Evolutionary conservation across 2,797 vertebrate genomes (phyloP), one percentile per base, ranked within the genome.

Genomic region (Cichlasoma orientale): DNA sequence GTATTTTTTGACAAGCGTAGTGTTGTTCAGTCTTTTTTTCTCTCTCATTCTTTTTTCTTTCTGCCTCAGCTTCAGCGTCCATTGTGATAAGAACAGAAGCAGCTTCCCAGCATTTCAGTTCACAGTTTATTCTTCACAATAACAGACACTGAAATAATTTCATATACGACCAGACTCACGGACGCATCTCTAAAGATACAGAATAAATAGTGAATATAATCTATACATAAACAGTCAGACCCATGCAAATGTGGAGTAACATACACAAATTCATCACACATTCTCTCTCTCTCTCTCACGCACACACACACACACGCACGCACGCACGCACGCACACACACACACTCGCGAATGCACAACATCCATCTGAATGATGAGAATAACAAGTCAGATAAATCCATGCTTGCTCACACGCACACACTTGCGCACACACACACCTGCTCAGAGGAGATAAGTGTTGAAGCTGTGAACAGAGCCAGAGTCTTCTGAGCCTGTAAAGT

Each of bases 371-470:
- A 66, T 56, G 59, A 70, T 19, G 69, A 79, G 68, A 47, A 82
- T 72, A 79, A 74, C 74, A 77, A 85, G 81, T 78, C 72, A 41
- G 70, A 80, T 85, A 78, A 75, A 83, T 74, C 74, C 78, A 52
- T 58, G 73, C 50, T 21, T 56, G 50, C 78, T n/a, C 33, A 41
- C 63, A 25, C 1, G 5, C 82, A 63, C 69, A 52, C 52, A 56
- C 72, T 44, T 55, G 8, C 25, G 10, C 27, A 66, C 52, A 73
- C 72, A 56, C 77, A 81, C 79, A 84, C 75, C 89, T 90, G 89
- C 85, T 86, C 77, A 70, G 80, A 80, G 84, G 79, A 90, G 90
- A 92, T 92, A 92, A 90, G 87, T 92, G 87, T 54, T 84, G 71
- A 71, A 85, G 82, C 78, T 74, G 83, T 77, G 74, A 84, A 80